Conservation (phyloP, 2,797 vertebrate genomes). For the Gastrophryne carolinensis region DNA sequence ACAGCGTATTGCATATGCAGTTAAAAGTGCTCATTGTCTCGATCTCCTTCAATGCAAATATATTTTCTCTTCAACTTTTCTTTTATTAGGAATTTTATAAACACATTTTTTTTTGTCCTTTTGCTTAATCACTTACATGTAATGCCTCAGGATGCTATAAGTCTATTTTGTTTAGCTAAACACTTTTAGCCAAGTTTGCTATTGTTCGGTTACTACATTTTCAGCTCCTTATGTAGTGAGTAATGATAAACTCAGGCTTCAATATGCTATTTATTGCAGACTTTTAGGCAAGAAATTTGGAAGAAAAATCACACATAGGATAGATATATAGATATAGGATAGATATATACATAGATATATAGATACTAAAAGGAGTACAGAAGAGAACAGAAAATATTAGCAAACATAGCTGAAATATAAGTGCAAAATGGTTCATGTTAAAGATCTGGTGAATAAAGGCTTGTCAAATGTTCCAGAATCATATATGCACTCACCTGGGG, state of each 20-base stretch:
- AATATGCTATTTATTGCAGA: not conserved
- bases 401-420: too few relatives aligned
- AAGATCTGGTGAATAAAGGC: too few relatives aligned
- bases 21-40: constrained; percentile 33
- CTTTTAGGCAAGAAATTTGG: not conserved
- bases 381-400: too few relatives aligned
- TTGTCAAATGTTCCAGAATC: too few relatives aligned
- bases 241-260: constrained; percentile 20
- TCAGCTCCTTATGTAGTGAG: not conserved
- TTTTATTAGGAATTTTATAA: constrained; percentile 20
- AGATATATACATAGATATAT: too few relatives aligned
- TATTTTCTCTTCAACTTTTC: constrained; percentile 8
- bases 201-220: constrained; percentile 1
- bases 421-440: too few relatives aligned
- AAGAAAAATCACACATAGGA: too few relatives aligned
- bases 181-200: not conserved
- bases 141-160: not conserved
- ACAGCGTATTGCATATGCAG: constrained; percentile 8
- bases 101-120: not conserved
- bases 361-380: too few relatives aligned
- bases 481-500: too few relatives aligned
- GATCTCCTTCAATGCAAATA: constrained; percentile 5
- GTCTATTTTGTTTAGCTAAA: not conserved
- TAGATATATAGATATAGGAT: too few relatives aligned
- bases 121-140: constrained; percentile 4